Evolutionary conservation across 2,888 invertebrate genomes (phyloP), one percentile per base, ranked within the genome.

Genomic region (Heteropelma amictum): DNA sequence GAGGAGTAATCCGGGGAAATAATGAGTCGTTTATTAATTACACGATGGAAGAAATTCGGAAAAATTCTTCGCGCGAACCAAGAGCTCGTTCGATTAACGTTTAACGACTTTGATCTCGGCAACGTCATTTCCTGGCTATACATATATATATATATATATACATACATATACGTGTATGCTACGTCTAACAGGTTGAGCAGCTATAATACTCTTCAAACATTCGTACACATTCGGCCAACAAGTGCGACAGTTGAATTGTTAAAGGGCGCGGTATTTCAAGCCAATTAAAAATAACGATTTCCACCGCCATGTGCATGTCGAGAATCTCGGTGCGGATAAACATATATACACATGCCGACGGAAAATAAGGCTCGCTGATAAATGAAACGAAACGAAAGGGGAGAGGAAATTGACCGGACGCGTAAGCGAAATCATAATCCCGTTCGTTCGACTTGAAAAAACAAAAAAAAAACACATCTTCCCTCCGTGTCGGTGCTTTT

Each of bases 231-330:
- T 38, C 23, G 58, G 54, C 21, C 51, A 42, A 63, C 71, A 73
- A 61, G 60, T 51, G 28, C n/a, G 61, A n/a, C n/a, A n/a, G n/a
- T 53, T 54, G 42, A 6, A 60, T 69, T 63, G 68, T 26, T 72
- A 35, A 49, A 61, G 69, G 70, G 74, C 70, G 72, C 77, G 79
- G 80, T 82, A 80, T 82, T 81, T 81, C 70, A 77, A 78, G 75
- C 83, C 82, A 84, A 84, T 84, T 84, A 83, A 82, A 84, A 84
- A 81, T 83, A 84, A 84, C 82, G 83, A 84, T 84, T 80, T 70
- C 79, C 78, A 42, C 77, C 75, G 60, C 42, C 61, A 65, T 17
- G 74, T 67, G 63, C 45, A 73, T 49, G 53, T 45, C 33, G 56
- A 42, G 42, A 26, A 65, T 33, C n/a, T 19, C 35, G 51, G 12